phyloP scores from a whole-genome alignment of 2,888 invertebrate genomes.

The Lottia scabra region DNA sequence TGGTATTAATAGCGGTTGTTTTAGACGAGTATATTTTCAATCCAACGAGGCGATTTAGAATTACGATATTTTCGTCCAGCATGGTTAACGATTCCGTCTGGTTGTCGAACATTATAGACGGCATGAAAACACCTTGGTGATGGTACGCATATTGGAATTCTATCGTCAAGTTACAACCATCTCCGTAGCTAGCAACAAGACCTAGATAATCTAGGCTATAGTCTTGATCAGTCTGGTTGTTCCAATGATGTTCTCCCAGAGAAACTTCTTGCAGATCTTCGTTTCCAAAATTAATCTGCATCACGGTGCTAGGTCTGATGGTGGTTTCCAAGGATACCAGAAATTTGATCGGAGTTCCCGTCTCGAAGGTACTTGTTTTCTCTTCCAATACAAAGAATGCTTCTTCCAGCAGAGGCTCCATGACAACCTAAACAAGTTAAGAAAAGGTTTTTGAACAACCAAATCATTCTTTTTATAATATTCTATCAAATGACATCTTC shows the following conservation, averaged over 20 bases:
- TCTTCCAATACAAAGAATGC: slow-evolving; percentile 34
- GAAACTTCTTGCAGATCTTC: slow-evolving; percentile 37
- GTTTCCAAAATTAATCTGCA: slow-evolving; percentile 50
- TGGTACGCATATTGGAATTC: slow-evolving; percentile 46
- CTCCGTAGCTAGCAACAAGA: slow-evolving; percentile 51
- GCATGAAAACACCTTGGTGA: slow-evolving; percentile 40
- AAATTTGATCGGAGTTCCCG: slow-evolving; percentile 36
- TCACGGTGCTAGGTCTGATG: slow-evolving; percentile 40
- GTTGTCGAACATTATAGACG: slow-evolving; percentile 36
- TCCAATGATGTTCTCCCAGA: slow-evolving; percentile 34
- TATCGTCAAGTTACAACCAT: slow-evolving; percentile 46
- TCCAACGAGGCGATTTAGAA: slow-evolving; percentile 33
- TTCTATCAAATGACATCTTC: no score
- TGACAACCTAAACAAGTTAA: slow-evolving; percentile 35
- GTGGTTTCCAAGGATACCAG: slow-evolving; percentile 47
- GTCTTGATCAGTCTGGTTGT: slow-evolving; percentile 1
- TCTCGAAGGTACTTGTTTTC: slow-evolving; percentile 23
- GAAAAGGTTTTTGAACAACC: not conserved
- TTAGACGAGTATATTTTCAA: slow-evolving; percentile 23
- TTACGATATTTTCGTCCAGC: slow-evolving; percentile 18
- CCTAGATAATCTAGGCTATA: slow-evolving; percentile 7
- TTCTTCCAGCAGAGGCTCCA: slow-evolving; percentile 33
- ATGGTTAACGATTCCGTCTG: slow-evolving; percentile 18
- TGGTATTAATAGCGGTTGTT: slow-evolving; percentile 19
- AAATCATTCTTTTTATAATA: not conserved